Conservation (phyloP, 1,140 invertebrate species). For the Alviniconcha marisindica region DNA sequence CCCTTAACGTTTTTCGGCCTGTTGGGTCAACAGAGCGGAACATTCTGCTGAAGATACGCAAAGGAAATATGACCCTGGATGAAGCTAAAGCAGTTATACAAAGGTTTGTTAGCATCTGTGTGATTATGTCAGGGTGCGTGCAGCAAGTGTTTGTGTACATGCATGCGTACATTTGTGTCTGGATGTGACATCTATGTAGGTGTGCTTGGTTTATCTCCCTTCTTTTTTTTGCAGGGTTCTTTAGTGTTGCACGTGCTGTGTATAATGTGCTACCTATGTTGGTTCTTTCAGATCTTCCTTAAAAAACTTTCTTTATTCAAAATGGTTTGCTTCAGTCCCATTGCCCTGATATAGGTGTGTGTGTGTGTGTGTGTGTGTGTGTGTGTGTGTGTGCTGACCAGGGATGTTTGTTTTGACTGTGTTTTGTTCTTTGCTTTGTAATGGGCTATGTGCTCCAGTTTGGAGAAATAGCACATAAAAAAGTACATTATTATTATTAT, state of each 20-base stretch:
- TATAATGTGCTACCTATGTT: not conserved
- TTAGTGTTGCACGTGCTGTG: not conserved
- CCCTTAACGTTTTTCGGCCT: conserved; percentile 51
- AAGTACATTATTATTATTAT: too few relatives aligned
- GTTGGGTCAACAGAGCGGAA: conserved; percentile 39
- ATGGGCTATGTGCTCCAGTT: too few relatives aligned
- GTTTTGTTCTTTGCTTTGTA: too few relatives aligned
- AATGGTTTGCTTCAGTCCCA: too few relatives aligned
- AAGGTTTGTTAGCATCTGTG: conserved; percentile 37
- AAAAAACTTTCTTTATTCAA: too few relatives aligned
- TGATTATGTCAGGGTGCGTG: not conserved
- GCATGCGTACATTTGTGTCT: not conserved
- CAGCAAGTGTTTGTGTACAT: not conserved
- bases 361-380: too few relatives aligned
- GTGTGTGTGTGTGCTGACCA: too few relatives aligned
- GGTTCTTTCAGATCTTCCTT: too few relatives aligned
- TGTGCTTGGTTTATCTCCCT: not conserved
- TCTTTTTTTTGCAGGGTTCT: not conserved
- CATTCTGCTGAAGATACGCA: conserved; percentile 47
- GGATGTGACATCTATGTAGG: not conserved
- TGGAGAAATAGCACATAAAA: too few relatives aligned
- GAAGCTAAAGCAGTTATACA: conserved; percentile 47
- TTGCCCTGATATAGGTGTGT: too few relatives aligned
- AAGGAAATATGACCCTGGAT: conserved; percentile 31
- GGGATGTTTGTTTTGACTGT: too few relatives aligned